These are phyloP conservation scores for Phasia obesa DNA, from an alignment of 2,888 invertebrate genomes.

Conservation along the genomic window DNA sequence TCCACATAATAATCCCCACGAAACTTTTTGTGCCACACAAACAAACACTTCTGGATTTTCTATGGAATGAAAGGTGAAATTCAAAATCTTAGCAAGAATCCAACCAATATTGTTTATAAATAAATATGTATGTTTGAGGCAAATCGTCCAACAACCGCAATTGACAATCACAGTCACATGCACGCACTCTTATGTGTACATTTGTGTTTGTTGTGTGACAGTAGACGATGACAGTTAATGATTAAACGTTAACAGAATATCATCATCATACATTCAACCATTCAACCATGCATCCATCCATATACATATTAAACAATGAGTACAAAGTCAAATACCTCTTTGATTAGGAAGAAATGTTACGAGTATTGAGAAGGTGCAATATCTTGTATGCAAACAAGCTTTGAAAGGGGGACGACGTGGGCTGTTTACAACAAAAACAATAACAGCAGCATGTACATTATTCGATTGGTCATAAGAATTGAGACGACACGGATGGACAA, in stretches of 20 bases:
- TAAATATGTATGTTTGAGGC: constrained; percentile 40
- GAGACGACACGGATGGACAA: constrained; percentile 61
- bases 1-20: constrained; percentile 38
- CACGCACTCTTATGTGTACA: not conserved
- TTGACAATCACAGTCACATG: constrained; percentile 27
- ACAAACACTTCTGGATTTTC: constrained; percentile 62
- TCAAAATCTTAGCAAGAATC: constrained; percentile 66
- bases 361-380: constrained; percentile 20
- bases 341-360: constrained; percentile 66
- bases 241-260: constrained; percentile 70
- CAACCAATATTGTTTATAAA: constrained; percentile 41
- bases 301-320: constrained; percentile 11
- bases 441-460: constrained; percentile 25
- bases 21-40: constrained; percentile 61
- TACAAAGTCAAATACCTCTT: constrained; percentile 63
- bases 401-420: constrained; percentile 60
- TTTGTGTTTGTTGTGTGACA: constrained; percentile 50
- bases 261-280: constrained; percentile 21
- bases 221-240: constrained; percentile 71
- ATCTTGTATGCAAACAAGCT: constrained; percentile 61
- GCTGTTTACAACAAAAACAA: not conserved
- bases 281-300: not conserved
- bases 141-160: constrained; percentile 54
- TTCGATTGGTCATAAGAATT: constrained; percentile 57
- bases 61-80: constrained; percentile 68